These are phyloP conservation scores for Nymphalis urticae DNA, from an alignment of 2,888 invertebrate species.

Conservation along the genomic window DNA sequence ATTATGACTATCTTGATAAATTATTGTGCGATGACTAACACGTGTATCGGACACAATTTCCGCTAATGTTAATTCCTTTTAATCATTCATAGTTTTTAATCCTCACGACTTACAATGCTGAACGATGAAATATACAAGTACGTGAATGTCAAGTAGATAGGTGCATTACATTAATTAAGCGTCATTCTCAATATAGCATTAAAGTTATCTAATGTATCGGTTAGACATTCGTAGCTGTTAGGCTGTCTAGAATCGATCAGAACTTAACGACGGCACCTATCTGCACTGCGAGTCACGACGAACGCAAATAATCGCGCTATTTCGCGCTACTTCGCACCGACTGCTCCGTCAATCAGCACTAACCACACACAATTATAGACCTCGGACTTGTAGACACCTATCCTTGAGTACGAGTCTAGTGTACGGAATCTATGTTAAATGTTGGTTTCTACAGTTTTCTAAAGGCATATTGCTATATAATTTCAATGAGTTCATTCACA, in stretches of 20 bases:
- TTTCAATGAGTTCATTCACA: conserved; percentile 19
- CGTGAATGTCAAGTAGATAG: background rate
- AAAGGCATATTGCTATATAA: conserved; percentile 29
- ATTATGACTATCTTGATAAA: conserved; percentile 28
- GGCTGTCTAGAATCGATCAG: conserved; percentile 34
- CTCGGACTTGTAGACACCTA: conserved; percentile 39
- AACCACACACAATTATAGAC: conserved; percentile 44
- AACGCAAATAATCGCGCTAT: conserved; percentile 38
- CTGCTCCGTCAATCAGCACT: conserved; percentile 46
- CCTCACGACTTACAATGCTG: background rate
- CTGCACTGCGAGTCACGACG: conserved; percentile 44
- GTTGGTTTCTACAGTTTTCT: conserved; percentile 35
- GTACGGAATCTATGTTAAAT: conserved; percentile 34
- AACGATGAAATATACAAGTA: conserved; percentile 5
- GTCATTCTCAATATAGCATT: conserved; percentile 16
- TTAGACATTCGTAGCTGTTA: conserved; percentile 32
- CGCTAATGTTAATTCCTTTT: background rate
- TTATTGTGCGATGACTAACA: conserved; percentile 1
- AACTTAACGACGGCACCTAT: conserved; percentile 44
- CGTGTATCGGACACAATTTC: background rate
- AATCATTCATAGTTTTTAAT: background rate
- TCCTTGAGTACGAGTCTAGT: conserved; percentile 36
- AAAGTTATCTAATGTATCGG: conserved; percentile 21
- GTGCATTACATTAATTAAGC: conserved; percentile 7
- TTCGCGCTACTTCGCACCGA: conserved; percentile 45